phyloP scores from a whole-genome alignment of 2,797 vertebrate genomes.

The Enteromius radiatus region DNA sequence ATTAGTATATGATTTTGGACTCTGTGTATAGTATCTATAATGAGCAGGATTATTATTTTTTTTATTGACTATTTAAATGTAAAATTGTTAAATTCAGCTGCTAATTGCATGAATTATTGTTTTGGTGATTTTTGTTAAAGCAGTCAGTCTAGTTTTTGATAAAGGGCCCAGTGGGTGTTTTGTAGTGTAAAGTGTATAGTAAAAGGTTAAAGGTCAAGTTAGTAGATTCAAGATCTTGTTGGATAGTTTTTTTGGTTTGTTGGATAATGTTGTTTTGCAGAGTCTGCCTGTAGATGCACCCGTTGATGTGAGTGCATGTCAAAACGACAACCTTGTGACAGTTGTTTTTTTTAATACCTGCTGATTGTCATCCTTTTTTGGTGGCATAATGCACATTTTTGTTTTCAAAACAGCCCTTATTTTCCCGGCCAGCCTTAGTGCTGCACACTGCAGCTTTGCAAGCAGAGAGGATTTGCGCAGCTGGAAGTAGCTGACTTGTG shows the following conservation, averaged over 20 bases:
- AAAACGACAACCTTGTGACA: background rate
- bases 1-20: background rate
- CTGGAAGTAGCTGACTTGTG: slow-evolving; percentile 76
- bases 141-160: background rate
- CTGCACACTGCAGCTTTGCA: slow-evolving; percentile 8
- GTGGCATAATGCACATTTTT: too few relatives aligned
- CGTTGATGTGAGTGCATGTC: background rate
- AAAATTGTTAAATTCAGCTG: background rate
- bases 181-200: background rate
- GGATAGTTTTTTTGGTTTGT: background rate
- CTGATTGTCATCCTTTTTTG: background rate
- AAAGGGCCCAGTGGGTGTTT: background rate
- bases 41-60: background rate
- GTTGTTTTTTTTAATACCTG: background rate
- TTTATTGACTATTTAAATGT: background rate
- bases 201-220: background rate
- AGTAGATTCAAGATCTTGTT: background rate
- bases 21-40: background rate
- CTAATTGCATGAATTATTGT: background rate
- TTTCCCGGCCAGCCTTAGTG: slow-evolving; percentile 7
- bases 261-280: background rate
- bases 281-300: background rate
- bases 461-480: slow-evolving; percentile 65
- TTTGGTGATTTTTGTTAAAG: background rate
- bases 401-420: slow-evolving; percentile 21